These are phyloP conservation scores for Bambusicola thoracicus DNA, from an alignment of 2,113 vertebrate species.

Conservation along the genomic window DNA sequence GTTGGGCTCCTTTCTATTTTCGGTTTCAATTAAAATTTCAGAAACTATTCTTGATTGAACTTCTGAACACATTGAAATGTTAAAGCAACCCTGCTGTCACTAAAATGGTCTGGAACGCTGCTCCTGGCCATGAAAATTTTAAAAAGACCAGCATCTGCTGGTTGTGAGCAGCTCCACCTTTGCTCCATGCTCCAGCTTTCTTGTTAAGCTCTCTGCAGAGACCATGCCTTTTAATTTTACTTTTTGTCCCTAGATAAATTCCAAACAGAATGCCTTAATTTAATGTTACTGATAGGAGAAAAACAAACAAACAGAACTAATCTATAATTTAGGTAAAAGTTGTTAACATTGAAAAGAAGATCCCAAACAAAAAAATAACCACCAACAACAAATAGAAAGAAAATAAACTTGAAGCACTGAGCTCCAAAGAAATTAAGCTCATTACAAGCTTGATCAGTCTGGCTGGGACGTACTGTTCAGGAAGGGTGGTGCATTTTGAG, in stretches of 20 bases:
- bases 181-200: rapidly evolving
- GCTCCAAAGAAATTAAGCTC: neutral
- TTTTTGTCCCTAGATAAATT: neutral
- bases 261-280: neutral
- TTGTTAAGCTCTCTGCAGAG: neutral
- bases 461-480: neutral
- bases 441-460: neutral
- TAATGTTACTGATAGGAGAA: neutral
- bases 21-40: conserved; percentile 63
- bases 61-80: conserved; percentile 24
- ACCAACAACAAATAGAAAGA: neutral
- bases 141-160: conserved; percentile 18
- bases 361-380: neutral
- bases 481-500: neutral
- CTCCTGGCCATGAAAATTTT: conserved; percentile 34
- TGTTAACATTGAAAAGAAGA: neutral
- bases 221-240: neutral
- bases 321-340: neutral
- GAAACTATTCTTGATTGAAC: conserved; percentile 43
- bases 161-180: neutral
- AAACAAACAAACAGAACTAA: too few species aligned
- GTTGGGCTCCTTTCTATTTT: conserved; percentile 55
- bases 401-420: neutral
- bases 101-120: conserved; percentile 22
- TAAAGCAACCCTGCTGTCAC: neutral